Evolutionary conservation across 2,113 vertebrate genomes (phyloP), one percentile per base, ranked within the genome.

Genomic region (Forbesichthys papilliferus): DNA sequence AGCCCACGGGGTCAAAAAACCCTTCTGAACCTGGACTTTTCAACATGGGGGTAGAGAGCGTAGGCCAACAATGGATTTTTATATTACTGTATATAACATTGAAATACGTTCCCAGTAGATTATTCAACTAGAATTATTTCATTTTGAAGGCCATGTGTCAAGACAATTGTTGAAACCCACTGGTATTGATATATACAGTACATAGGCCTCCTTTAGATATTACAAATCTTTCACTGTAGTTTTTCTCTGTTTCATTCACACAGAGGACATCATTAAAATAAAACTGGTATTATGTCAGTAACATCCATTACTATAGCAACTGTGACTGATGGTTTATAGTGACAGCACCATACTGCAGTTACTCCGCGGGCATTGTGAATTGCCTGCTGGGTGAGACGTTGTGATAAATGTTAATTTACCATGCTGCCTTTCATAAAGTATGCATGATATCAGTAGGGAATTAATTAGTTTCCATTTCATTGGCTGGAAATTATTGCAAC

Each of bases 231-330:
- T 27, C 2, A 27, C 27, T 27, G 27, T 27, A 27, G 27, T 27
- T 27, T 27, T 8, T 6, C 36, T 42, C 36, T 6, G 5, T 54
- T 7, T n/a, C 12, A 54, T 14, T 54, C 52, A 54, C 13, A 54
- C 13, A 54, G 12, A 74, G 12, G 36, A 47, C 34, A 63, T 13
- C 72, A 51, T 7, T 69, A 0, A 16, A 66, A 16, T 64, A 67
- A 70, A 53, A 48, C 52, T 67, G 1, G 33, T 42, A 36, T 57
- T 66, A 58, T 77, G 86, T 86, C 84, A 84, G 68, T 88, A 82
- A 88, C 78, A 79, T 34, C 4, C 18, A 77, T 83, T 74, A 27
- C 80, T 20, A 62, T 80, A 61, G 72, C 20, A 82, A 82, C 66
- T 14, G 57, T 11, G 46, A 48, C 46, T 27, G 46, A 6, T 70